phyloP scores from a whole-genome alignment of 2,797 vertebrate species.

The Anas acuta region DNA sequence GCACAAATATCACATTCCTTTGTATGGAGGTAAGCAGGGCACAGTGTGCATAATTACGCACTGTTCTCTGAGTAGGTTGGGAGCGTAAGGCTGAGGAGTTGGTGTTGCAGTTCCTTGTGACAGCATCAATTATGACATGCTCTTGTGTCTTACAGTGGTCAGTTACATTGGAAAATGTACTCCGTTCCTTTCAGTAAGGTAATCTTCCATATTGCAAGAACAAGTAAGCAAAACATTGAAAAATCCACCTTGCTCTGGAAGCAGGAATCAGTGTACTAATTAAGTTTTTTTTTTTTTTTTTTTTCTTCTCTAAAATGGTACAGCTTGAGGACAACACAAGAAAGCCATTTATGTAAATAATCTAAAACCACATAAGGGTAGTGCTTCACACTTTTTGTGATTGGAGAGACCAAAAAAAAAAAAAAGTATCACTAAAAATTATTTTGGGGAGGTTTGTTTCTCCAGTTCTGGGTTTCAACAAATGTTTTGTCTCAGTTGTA shows the following conservation, averaged over 20 bases:
- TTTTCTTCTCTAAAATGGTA: neutral
- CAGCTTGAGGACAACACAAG: constrained; percentile 1
- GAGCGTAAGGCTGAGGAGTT: neutral
- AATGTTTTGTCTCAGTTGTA: neutral
- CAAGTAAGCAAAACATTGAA: neutral
- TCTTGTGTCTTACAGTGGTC: neutral
- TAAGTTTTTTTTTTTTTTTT: neutral
- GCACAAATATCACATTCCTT: constrained; percentile 58
- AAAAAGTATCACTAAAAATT: neutral
- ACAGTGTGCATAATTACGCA: neutral
- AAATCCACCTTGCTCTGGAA: constrained; percentile 31
- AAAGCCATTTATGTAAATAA: neutral
- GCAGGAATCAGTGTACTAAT: constrained; percentile 25
- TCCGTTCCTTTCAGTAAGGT: neutral
- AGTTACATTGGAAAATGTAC: neutral
- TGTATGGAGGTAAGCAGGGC: constrained; percentile 28
- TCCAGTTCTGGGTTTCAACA: neutral
- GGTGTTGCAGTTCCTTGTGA: neutral
- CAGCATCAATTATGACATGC: neutral
- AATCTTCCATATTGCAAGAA: neutral
- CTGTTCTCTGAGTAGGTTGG: neutral
- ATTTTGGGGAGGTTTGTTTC: neutral
- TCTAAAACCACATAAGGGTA: neutral
- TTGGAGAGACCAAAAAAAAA: neutral
- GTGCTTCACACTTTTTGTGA: neutral